Conservation (phyloP, 2,797 vertebrate species). For the Gila robusta region DNA sequence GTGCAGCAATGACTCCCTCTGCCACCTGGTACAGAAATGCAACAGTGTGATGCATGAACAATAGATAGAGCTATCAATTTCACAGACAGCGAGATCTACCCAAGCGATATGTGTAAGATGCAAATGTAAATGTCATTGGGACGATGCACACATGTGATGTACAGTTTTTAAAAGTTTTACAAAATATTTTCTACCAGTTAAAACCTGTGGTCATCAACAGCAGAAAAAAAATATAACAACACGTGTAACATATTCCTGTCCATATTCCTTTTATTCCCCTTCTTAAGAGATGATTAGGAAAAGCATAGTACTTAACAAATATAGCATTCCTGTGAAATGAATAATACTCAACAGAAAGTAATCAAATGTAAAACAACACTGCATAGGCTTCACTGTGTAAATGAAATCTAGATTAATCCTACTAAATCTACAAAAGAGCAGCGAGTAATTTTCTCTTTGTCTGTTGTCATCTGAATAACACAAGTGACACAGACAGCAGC, state of each 20-base stretch:
- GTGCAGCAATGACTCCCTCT: conserved; percentile 33
- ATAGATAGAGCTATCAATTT: conserved; percentile 40
- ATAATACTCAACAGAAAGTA: not conserved
- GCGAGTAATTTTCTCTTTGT: not conserved
- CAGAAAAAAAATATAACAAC: not conserved
- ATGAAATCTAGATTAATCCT: not conserved
- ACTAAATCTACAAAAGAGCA: not conserved
- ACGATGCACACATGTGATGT: not conserved
- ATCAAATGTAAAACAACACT: not conserved
- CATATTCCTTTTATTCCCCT: not conserved
- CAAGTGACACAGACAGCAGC: not conserved
- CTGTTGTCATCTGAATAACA: not conserved
- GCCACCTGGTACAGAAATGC: conserved; percentile 61
- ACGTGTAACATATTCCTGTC: not conserved
- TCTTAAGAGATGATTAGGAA: not conserved
- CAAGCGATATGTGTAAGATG: not conserved
- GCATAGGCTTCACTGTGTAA: not conserved
- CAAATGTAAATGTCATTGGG: not conserved
- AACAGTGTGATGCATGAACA: conserved; percentile 49
- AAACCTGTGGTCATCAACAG: not conserved
- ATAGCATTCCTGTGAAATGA: not conserved
- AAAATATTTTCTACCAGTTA: not conserved
- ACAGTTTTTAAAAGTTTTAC: no score
- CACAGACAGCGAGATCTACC: conserved; percentile 15
- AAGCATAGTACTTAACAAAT: not conserved